Conservation (phyloP, 1,140 invertebrate species). For the Pogonus chalceus region DNA sequence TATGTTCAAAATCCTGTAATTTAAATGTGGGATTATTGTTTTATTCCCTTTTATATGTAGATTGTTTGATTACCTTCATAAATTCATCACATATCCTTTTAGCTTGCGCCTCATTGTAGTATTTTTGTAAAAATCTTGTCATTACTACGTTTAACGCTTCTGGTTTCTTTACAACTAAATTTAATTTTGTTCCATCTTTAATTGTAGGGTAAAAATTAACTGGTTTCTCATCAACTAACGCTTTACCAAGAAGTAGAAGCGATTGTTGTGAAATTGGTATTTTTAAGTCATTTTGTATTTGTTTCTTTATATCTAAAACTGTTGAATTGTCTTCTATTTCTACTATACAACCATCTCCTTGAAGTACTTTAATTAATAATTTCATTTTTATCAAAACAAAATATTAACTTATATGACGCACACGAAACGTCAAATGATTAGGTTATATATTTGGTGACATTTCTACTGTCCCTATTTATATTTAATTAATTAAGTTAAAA, state of each 20-base stretch:
- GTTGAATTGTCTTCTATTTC: constrained; percentile 35
- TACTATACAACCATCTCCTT: constrained; percentile 37
- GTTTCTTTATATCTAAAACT: constrained; percentile 39
- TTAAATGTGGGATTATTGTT: too few relatives aligned
- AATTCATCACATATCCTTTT: constrained; percentile 36
- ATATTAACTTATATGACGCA: background rate
- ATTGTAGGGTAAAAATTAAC: constrained; percentile 39
- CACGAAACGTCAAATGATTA: background rate
- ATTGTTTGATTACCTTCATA: too few relatives aligned
- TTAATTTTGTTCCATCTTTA: constrained; percentile 40
- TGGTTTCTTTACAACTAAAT: constrained; percentile 39
- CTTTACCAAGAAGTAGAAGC: constrained; percentile 36
- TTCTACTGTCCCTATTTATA: too few relatives aligned
- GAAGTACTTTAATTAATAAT: constrained; percentile 39
- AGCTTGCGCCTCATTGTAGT: constrained; percentile 38
- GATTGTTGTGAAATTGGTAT: constrained; percentile 39
- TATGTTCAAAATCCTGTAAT: constrained; percentile 33
- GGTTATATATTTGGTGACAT: background rate
- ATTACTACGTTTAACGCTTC: constrained; percentile 35
- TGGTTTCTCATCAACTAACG: constrained; percentile 38
- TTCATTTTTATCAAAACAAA: constrained; percentile 31
- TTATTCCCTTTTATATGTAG: too few relatives aligned
- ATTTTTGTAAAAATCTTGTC: constrained; percentile 36
- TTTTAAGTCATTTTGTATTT: constrained; percentile 36
- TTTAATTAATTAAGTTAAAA: too few relatives aligned